phyloP scores from a whole-genome alignment of 2,113 vertebrate genomes.

The Ailurus styani region DNA sequence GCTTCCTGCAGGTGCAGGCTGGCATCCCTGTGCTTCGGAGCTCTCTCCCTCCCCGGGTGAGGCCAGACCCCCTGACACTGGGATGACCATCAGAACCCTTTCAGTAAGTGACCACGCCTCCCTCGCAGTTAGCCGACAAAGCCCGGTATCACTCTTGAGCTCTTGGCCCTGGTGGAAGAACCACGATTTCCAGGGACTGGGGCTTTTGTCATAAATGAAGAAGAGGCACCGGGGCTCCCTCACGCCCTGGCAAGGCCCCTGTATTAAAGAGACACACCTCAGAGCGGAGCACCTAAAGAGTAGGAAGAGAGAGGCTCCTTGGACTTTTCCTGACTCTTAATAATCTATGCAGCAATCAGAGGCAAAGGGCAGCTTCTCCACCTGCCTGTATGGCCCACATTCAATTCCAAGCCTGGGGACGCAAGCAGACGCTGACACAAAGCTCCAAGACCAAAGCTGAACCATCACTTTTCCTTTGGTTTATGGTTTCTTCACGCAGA shows the following conservation, averaged over 20 bases:
- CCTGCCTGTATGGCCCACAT: background rate
- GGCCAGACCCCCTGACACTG: background rate
- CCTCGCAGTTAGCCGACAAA: background rate
- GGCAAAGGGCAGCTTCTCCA: background rate
- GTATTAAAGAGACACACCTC: background rate
- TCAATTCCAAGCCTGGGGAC: background rate
- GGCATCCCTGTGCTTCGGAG: accelerated
- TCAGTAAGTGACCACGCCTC: background rate
- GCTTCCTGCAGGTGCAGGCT: background rate
- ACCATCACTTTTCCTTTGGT: background rate
- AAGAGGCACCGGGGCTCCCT: background rate
- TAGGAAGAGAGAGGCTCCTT: background rate
- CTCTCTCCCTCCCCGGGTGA: background rate
- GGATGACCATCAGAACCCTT: background rate
- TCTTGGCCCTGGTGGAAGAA: background rate
- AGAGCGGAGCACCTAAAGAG: background rate
- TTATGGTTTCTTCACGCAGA: constrained; percentile 49
- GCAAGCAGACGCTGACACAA: background rate
- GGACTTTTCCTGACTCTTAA: background rate
- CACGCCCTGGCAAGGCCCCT: no score
- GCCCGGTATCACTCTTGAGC: background rate
- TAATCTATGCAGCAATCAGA: background rate
- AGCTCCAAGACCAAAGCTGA: constrained; percentile 30
- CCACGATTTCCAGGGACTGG: background rate
- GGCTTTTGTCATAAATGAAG: background rate